These are phyloP conservation scores for Heliopora coerulea DNA, from an alignment of 92 coral and sea anemone species.

Conservation along the genomic window DNA sequence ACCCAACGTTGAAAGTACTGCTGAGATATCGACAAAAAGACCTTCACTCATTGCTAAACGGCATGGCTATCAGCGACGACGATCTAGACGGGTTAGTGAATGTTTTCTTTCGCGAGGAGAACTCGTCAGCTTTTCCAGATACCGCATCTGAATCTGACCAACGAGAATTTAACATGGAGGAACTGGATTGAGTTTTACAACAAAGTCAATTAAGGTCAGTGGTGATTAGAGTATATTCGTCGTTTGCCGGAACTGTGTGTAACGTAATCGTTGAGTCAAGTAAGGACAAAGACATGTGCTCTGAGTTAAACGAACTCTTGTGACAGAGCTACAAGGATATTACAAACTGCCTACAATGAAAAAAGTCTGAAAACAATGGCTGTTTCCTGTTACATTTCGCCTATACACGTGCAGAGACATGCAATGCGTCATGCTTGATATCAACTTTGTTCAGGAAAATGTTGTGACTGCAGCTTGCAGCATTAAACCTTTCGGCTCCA, in stretches of 20 bases:
- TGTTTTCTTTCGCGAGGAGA: not conserved
- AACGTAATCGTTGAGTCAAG: not conserved
- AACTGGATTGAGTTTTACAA: slow-evolving; percentile 3
- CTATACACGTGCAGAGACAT: too few species aligned
- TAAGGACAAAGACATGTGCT: too few species aligned
- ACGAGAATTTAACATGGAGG: slow-evolving; percentile 24
- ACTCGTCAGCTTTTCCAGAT: not conserved
- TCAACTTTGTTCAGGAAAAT: too few species aligned
- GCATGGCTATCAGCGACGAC: slow-evolving; percentile 9
- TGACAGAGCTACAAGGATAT: too few species aligned
- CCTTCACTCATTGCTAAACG: slow-evolving; percentile 15
- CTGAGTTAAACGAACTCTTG: too few species aligned
- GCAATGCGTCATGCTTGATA: too few species aligned
- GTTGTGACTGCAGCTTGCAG: too few species aligned
- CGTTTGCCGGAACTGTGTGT: not conserved
- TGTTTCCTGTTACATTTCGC: too few species aligned
- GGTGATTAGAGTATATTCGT: not conserved
- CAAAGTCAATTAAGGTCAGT: slow-evolving; percentile 1
- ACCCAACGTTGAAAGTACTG: slow-evolving; percentile 1
- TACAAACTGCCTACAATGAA: too few species aligned
- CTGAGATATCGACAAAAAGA: slow-evolving; percentile 22
- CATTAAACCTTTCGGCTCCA: too few species aligned
- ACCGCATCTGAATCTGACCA: not conserved
- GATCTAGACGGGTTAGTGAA: slow-evolving; percentile 11
- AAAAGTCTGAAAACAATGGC: too few species aligned